These are phyloP conservation scores for Parnassius smintheus DNA, from an alignment of 2,888 invertebrate species.

Conservation along the genomic window DNA sequence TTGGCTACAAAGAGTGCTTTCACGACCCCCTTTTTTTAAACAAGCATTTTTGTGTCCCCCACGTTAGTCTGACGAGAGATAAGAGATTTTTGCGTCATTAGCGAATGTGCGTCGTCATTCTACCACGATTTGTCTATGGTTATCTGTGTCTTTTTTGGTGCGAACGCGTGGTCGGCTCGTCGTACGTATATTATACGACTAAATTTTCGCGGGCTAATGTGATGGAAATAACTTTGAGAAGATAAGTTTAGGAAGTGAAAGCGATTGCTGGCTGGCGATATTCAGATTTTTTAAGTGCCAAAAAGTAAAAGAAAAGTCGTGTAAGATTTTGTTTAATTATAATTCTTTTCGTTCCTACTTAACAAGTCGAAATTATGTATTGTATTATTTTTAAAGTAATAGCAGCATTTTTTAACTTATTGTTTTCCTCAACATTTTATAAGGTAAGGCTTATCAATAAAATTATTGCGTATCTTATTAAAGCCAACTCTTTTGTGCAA, in stretches of 20 bases:
- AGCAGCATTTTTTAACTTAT: no score
- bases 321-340: no score
- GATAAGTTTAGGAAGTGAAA: conserved; percentile 63
- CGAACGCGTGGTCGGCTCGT: conserved; percentile 57
- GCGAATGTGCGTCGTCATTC: conserved; percentile 64
- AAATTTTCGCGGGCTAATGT: conserved; percentile 69
- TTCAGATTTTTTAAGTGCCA: conserved; percentile 29
- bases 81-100: conserved; percentile 76
- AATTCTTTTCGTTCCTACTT: no score
- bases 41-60: conserved; percentile 56
- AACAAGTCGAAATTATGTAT: no score
- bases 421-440: no score
- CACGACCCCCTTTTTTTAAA: conserved; percentile 55
- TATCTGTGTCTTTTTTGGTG: conserved; percentile 68
- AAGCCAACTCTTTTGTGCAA: conserved; percentile 32
- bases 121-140: conserved; percentile 76
- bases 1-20: conserved; percentile 58
- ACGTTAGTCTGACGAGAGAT: conserved; percentile 61
- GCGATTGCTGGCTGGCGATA: conserved; percentile 52
- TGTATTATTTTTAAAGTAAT: no score
- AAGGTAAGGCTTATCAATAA: conserved; percentile 18
- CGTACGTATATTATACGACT: conserved; percentile 73
- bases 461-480: conserved; percentile 24
- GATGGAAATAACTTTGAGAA: conserved; percentile 66
- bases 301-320: not conserved